phyloP scores from a whole-genome alignment of 2,797 vertebrate species.

The Smutsia gigantea region DNA sequence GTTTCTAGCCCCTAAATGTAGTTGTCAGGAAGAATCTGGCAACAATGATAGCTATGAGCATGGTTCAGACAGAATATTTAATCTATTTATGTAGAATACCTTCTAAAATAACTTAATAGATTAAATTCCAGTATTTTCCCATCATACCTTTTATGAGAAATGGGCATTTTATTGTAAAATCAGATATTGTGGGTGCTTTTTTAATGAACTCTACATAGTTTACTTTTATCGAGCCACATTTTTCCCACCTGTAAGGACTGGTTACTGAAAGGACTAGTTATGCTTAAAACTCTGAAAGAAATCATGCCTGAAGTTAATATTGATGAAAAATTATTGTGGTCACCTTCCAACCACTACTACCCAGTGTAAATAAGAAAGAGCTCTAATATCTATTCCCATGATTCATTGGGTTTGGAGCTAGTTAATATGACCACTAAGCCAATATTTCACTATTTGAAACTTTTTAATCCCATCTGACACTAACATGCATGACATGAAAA shows the following conservation, averaged over 20 bases:
- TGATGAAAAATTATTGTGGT: neutral
- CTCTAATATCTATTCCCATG: neutral
- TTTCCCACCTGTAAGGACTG: neutral
- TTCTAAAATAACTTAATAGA: neutral
- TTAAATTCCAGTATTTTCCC: neutral
- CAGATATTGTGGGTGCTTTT: neutral
- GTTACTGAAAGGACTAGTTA: neutral
- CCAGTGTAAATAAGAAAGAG: neutral
- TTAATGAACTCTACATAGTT: neutral
- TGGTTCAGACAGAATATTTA: neutral
- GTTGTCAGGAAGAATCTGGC: neutral
- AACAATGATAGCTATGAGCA: neutral
- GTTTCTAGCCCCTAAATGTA: neutral
- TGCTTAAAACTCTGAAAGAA: neutral
- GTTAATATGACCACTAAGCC: neutral
- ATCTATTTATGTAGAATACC: neutral
- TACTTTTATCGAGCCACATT: neutral
- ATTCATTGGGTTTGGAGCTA: neutral
- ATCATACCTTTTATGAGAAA: neutral
- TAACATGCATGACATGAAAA: neutral
- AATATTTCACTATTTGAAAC: neutral
- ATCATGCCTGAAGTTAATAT: neutral
- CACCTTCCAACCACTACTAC: neutral
- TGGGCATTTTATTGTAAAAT: neutral
- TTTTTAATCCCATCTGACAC: neutral